phyloP scores from a whole-genome alignment of 2,113 vertebrate genomes.

The Psammodynastes pulverulentus region DNA sequence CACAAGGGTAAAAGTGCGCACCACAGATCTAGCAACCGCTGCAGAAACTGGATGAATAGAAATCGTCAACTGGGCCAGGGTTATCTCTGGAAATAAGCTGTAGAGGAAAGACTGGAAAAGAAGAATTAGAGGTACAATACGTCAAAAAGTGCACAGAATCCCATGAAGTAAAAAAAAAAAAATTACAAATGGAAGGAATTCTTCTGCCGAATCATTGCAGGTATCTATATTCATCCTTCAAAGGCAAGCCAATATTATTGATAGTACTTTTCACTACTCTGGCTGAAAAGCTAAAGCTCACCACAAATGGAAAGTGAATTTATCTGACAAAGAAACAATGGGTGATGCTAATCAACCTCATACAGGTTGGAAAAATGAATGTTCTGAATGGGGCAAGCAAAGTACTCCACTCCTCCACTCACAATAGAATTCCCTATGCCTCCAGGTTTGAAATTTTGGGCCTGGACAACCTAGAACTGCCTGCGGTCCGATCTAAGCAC shows the following conservation, averaged over 20 bases:
- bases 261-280: not conserved
- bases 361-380: not conserved
- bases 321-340: not conserved
- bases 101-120: not conserved
- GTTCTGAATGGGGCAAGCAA: not conserved
- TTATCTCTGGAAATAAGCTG: not conserved
- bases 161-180: not conserved
- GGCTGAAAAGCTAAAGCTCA: not conserved
- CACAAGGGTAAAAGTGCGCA: not conserved
- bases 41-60: not conserved
- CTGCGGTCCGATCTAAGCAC: too few species aligned
- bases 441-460: too few species aligned
- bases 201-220: not conserved
- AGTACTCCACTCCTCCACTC: too few species aligned
- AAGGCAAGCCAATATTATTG: not conserved
- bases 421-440: too few species aligned
- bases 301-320: not conserved
- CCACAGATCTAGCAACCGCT: not conserved
- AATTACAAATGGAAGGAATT: not conserved
- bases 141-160: not conserved
- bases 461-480: too few species aligned
- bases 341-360: not conserved
- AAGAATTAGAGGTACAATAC: not conserved
- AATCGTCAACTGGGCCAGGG: not conserved
- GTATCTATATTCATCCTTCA: not conserved